Base-by-base conservation (phyloP, 37 sponge, comb jelly and placozoan species). In the Sycon ciliatum region DNA sequence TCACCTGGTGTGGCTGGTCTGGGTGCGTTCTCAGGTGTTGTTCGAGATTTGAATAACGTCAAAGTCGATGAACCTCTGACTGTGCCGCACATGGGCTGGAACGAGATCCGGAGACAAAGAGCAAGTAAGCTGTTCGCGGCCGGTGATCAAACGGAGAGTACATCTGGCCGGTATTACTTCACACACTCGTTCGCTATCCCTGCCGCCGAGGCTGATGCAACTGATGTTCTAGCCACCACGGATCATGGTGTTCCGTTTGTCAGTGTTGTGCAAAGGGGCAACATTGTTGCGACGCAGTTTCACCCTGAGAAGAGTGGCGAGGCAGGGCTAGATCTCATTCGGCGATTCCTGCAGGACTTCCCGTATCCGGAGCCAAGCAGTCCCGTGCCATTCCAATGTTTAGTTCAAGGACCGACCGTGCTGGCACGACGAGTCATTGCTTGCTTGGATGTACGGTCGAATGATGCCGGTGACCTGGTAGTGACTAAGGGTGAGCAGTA, bases 401-500 rank as follows among this genome's bases (percentile, higher is more conserved):
- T n/a, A n/a, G 49, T 42, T 42, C 13, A 42, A 18, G 49, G 9
- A 42, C 49, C 49, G 9, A 36, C 23, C 22, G 38, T 11, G 39
- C 38, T 67, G 36, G 23, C 39, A 11, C 16, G 20, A 13, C 37
- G 69, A 30, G 39, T 67, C 38, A 33, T 67, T 37, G 38, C 69
- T 24, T 67, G 69, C 26, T n/a, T 67, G 20, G 69, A 67, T n/a
- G 69, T 67, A 5, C 26, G 63, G 16, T 9, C 63, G 7, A 60
- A 60, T 18, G 63, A 60, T 18, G 38, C 7, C 38, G 69, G 38
- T 32, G 69, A 36, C 38, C 38, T 30, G 20, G 69, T 67, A 7
- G 69, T 67, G 7, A 60, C 63, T 11, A 67, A 67, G 69, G 69
- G 69, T 36, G 63, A 60, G 7, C 63, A 60, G 9, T 60, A 60